Evolutionary conservation across 2,888 invertebrate species (phyloP).

Genomic region (Monoplex corrugatus): DNA sequence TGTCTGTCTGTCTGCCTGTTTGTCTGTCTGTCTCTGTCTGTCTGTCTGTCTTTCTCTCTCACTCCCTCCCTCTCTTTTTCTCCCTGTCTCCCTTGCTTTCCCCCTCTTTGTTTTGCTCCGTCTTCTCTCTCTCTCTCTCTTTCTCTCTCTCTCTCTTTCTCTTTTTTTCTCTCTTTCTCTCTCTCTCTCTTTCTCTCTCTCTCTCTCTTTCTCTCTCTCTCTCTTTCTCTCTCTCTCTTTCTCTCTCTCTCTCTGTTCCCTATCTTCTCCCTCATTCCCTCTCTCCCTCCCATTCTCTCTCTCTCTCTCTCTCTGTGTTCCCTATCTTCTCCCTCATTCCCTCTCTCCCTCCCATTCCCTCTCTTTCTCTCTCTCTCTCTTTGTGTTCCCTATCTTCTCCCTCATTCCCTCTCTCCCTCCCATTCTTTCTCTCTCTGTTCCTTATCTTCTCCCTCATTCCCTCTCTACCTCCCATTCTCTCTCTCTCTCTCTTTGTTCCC

Average conservation of each 20-base stretch:
- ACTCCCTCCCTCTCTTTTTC: background rate
- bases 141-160: background rate
- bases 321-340: background rate
- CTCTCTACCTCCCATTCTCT: too few species aligned
- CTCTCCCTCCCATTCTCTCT: background rate
- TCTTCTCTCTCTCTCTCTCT: background rate
- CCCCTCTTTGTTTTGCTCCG: background rate
- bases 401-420: too few species aligned
- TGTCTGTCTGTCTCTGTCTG: too few species aligned
- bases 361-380: background rate
- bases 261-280: too few species aligned
- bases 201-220: too few species aligned
- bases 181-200: background rate
- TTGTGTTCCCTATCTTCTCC: background rate
- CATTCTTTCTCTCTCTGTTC: too few species aligned
- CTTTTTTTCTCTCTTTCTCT: background rate
- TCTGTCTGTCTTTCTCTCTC: background rate
- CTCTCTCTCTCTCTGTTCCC: background rate
- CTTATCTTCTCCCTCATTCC: too few species aligned
- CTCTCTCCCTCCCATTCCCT: background rate
- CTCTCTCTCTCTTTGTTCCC: too few species aligned
- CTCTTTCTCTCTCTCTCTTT: background rate
- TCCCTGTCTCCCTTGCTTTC: background rate
- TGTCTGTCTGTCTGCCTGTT: too few species aligned
- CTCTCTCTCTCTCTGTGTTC: background rate